phyloP scores from a whole-genome alignment of 2,888 invertebrate species.

The Unio pictorum region DNA sequence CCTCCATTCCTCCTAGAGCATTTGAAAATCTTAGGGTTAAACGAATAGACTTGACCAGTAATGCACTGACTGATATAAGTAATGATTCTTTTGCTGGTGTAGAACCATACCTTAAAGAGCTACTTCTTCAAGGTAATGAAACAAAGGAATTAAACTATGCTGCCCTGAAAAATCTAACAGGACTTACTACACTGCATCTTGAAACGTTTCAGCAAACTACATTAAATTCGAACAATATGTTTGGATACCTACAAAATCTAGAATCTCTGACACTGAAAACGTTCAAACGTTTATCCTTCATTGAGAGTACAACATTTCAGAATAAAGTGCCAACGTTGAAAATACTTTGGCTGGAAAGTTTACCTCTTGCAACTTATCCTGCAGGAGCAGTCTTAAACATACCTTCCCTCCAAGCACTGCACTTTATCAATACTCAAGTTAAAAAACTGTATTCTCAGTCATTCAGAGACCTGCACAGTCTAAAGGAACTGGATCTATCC shows the following conservation, averaged over 20 bases:
- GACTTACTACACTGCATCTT: conserved; percentile 34
- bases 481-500: conserved; percentile 33
- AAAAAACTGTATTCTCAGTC: conserved; percentile 17
- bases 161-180: conserved; percentile 36
- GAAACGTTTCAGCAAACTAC: conserved; percentile 27
- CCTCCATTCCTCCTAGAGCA: conserved; percentile 71
- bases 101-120: conserved; percentile 84
- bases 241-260: conserved; percentile 35
- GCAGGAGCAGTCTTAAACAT: conserved; percentile 22
- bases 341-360: conserved; percentile 21
- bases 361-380: conserved; percentile 30
- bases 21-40: conserved; percentile 88
- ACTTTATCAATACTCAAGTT: conserved; percentile 33
- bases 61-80: conserved; percentile 84
- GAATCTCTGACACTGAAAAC: conserved; percentile 27
- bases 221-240: conserved; percentile 15
- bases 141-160: conserved; percentile 21
- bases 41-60: conserved; percentile 87
- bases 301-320: conserved; percentile 29
- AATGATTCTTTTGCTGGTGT: conserved; percentile 88
- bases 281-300: conserved; percentile 17
- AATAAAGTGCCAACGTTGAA: conserved; percentile 28
- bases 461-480: conserved; percentile 28
- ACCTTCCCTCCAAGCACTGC: conserved; percentile 27
- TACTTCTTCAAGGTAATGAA: conserved; percentile 77